These are phyloP conservation scores for Stenodema calcarata DNA, from an alignment of 2,888 invertebrate species.

Conservation along the genomic window DNA sequence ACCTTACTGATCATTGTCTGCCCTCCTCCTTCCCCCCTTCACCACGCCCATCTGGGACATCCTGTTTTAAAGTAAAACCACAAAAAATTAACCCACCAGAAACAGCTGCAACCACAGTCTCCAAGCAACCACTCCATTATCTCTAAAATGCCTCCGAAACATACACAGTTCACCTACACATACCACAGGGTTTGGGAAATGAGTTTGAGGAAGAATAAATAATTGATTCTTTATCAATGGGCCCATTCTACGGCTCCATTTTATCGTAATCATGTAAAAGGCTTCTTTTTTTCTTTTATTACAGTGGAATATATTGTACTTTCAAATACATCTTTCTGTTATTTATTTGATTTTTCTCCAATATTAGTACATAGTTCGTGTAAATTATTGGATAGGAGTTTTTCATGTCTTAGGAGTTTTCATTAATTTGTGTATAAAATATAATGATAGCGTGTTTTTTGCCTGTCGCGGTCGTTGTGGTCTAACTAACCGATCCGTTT, in stretches of 20 bases:
- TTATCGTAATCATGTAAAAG: conserved; percentile 41
- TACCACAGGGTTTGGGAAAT: conserved; percentile 22
- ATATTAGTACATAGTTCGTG: conserved; percentile 35
- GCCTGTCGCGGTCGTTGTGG: background rate
- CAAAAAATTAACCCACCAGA: background rate
- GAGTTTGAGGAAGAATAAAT: conserved; percentile 33
- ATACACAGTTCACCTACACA: background rate
- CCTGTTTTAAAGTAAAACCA: background rate
- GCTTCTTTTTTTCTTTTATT: conserved; percentile 41
- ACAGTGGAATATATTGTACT: background rate
- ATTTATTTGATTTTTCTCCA: conserved; percentile 14
- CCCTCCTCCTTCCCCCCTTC: conserved; percentile 38
- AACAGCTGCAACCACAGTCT: background rate
- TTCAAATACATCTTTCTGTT: conserved; percentile 7
- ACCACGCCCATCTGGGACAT: background rate
- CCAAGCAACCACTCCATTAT: background rate
- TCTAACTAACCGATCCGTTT: background rate
- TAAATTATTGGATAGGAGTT: conserved; percentile 30
- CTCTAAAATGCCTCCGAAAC: background rate
- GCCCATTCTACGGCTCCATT: background rate
- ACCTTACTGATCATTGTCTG: conserved; percentile 53
- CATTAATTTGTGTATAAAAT: background rate
- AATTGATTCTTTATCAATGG: conserved; percentile 1
- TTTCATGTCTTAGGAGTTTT: conserved; percentile 11
- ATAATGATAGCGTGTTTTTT: background rate